These are phyloP conservation scores for Amphiura filiformis DNA, from an alignment of 35 echinoderm and acorn worm genomes.

Conservation along the genomic window DNA sequence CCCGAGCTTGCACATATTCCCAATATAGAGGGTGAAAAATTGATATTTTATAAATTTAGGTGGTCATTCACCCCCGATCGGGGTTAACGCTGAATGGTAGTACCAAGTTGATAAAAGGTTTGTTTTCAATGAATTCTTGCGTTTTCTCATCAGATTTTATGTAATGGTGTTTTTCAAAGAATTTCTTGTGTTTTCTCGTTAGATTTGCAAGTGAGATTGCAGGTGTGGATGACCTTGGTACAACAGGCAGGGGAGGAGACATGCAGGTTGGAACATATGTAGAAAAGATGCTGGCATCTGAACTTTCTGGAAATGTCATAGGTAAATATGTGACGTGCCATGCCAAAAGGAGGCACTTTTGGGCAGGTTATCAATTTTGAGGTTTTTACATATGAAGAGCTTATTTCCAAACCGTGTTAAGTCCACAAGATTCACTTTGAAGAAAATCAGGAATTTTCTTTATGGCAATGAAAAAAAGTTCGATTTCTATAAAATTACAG, in stretches of 20 bases:
- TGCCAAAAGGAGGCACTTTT: too few species aligned
- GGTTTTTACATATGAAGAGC: too few species aligned
- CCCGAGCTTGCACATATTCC: too few species aligned
- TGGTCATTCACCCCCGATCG: not conserved
- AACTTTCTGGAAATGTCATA: not conserved
- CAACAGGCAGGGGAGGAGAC: conserved; percentile 85
- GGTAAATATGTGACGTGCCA: too few species aligned
- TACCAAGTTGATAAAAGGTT: not conserved
- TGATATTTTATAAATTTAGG: not conserved
- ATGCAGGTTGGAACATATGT: conserved; percentile 73
- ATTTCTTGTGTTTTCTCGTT: not conserved
- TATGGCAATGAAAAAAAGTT: too few species aligned
- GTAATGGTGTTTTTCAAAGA: not conserved
- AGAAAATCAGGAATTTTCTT: too few species aligned
- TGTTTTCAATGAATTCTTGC: not conserved
- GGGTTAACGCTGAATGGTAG: not conserved
- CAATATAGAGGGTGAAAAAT: too few species aligned
- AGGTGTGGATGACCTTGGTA: conserved; percentile 93
- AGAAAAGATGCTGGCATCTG: not conserved
- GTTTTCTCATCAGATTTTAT: conserved; percentile 62
- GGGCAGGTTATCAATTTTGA: too few species aligned
- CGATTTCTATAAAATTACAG: too few species aligned
- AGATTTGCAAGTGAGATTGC: conserved; percentile 99
- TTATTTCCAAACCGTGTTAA: too few species aligned
- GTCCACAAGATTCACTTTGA: too few species aligned